Percentiles rank a stretch among this genome's conserved stretches.
Conservation (phyloP, 2,888 invertebrate genomes). For the Euzophera pinguis region DNA sequence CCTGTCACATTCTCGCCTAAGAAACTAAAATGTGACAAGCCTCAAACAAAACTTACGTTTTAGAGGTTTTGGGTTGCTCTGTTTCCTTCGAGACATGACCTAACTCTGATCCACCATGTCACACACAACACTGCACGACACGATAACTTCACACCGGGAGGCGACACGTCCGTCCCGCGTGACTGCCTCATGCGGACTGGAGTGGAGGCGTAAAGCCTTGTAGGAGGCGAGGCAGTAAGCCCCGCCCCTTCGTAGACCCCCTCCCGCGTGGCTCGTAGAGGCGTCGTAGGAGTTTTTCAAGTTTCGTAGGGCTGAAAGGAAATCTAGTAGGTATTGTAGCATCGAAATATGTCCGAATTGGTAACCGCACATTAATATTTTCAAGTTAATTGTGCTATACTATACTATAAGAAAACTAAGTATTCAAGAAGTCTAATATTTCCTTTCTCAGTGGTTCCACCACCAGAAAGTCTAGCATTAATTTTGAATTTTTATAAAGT, state of each 20-base stretch:
- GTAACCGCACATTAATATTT: too few species aligned
- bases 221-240: conserved; percentile 18
- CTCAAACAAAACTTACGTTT: conserved; percentile 87
- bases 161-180: conserved; percentile 31
- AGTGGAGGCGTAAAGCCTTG: not conserved
- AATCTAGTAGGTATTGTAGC: not conserved
- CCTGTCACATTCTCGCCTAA: not conserved
- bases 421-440: too few species aligned
- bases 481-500: too few species aligned
- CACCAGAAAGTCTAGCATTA: too few species aligned
- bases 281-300: conserved; percentile 28
- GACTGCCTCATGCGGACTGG: conserved; percentile 17
- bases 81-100: conserved; percentile 95
- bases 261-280: conserved; percentile 28
- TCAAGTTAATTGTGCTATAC: too few species aligned
- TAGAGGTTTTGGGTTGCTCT: conserved; percentile 96
- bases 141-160: conserved; percentile 30
- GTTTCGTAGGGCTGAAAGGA: conserved; percentile 7
- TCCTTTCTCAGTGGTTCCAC: too few species aligned
- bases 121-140: conserved; percentile 44
- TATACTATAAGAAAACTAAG: too few species aligned
- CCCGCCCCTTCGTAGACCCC: conserved; percentile 23
- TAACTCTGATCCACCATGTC: conserved; percentile 59
- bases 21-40: conserved; percentile 4
- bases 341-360: too few species aligned